These are phyloP conservation scores for Rhabdomys dilectus DNA, from an alignment of 2,113 vertebrate genomes.

Conservation along the genomic window DNA sequence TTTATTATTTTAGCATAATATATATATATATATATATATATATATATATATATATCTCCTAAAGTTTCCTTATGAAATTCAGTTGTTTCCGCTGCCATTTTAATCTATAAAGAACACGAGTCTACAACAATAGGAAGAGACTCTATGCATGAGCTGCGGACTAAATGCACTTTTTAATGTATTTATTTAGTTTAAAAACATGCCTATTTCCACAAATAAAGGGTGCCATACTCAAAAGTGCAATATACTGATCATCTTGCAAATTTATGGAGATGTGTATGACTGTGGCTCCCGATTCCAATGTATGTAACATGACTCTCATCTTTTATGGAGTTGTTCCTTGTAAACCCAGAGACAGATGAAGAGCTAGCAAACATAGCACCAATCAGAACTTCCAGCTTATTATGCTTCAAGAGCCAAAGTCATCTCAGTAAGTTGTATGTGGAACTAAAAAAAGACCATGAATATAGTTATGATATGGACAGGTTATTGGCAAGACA, in stretches of 20 bases:
- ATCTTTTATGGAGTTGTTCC: no score
- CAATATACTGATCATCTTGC: neutral
- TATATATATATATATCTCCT: no score
- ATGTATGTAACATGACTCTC: rapidly evolving
- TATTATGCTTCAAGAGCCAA: neutral
- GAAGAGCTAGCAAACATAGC: no score
- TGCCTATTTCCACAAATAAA: neutral
- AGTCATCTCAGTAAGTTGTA: neutral
- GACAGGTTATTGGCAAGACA: neutral
- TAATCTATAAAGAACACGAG: neutral
- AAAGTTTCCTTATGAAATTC: neutral
- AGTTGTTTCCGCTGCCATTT: neutral
- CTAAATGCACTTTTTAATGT: neutral
- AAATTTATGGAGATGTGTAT: neutral
- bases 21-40: neutral
- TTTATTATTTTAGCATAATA: neutral
- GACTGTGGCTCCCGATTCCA: neutral
- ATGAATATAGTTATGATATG: neutral
- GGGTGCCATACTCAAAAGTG: neutral
- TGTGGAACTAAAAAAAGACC: neutral
- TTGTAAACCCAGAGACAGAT: neutral
- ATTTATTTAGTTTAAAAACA: neutral
- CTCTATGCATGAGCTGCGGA: neutral
- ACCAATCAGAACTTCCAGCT: neutral
- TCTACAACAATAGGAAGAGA: neutral